A percentile compares a stretch with the other conserved stretches of the same genome.
These are phyloP conservation scores for Diadophis punctatus DNA, from an alignment of 2,113 vertebrate genomes.

Conservation along the genomic window DNA sequence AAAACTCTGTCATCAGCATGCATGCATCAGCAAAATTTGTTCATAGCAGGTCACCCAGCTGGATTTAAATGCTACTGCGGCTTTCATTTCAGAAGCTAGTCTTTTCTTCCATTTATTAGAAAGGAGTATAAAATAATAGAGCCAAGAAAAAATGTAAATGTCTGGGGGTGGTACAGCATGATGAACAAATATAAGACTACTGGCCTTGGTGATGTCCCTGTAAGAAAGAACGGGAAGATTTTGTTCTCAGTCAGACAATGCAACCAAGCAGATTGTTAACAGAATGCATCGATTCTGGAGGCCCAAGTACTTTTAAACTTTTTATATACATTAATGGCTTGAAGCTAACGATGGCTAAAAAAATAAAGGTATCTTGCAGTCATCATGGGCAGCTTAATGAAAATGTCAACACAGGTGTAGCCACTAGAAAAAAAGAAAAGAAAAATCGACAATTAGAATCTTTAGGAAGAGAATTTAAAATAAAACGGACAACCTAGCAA, in stretches of 20 bases:
- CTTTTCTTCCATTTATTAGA: conserved; percentile 39
- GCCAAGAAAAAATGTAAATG: conserved; percentile 34
- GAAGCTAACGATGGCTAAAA: not conserved
- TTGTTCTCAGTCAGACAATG: conserved; percentile 24
- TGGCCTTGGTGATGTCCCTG: conserved; percentile 41
- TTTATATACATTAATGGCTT: not conserved
- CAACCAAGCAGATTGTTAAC: conserved; percentile 13
- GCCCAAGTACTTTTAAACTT: not conserved
- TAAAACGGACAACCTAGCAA: not conserved
- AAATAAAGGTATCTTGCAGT: not conserved
- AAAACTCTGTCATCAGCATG: conserved; percentile 59
- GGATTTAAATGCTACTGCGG: conserved; percentile 31
- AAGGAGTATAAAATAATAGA: conserved; percentile 39
- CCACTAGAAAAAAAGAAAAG: not conserved
- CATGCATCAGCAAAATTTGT: conserved; percentile 48
- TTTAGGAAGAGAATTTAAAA: not conserved
- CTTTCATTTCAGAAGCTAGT: conserved; percentile 37
- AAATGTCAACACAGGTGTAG: not conserved
- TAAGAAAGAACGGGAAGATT: conserved; percentile 36
- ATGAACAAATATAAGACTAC: conserved; percentile 43
- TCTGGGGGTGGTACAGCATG: conserved; percentile 20
- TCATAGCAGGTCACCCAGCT: conserved; percentile 46
- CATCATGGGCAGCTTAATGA: not conserved
- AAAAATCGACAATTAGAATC: not conserved
- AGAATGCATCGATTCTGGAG: not conserved